These are phyloP conservation scores for Drepana arcuata DNA, from an alignment of 1,140 invertebrate genomes.

Conservation along the genomic window DNA sequence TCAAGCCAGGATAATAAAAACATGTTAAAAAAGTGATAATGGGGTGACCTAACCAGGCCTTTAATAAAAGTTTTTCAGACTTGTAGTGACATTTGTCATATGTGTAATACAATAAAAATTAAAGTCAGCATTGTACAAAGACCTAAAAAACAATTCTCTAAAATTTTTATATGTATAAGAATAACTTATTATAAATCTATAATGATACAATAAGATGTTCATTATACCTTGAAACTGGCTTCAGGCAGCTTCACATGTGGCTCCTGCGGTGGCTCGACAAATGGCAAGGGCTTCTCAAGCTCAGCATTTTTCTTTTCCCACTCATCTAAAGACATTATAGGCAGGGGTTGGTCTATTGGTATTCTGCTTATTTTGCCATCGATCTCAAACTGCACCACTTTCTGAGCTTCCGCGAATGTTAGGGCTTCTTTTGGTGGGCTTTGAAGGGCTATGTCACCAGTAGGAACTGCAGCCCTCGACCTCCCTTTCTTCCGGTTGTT, in stretches of 20 bases:
- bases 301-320: slow-evolving; percentile 74
- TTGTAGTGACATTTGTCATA: too few relatives aligned
- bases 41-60: too few relatives aligned
- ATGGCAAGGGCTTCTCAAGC: slow-evolving; percentile 63
- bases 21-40: too few relatives aligned
- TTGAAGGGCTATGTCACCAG: slow-evolving; percentile 65
- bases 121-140: too few relatives aligned
- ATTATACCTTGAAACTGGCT: slow-evolving; percentile 85
- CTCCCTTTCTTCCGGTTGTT: slow-evolving; percentile 71
- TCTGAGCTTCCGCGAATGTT: slow-evolving; percentile 85
- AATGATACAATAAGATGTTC: slow-evolving; percentile 1
- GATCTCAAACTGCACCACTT: slow-evolving; percentile 88
- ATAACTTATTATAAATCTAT: slow-evolving; percentile 1
- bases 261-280: slow-evolving; percentile 69
- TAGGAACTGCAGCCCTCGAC: slow-evolving; percentile 53
- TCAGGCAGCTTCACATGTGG: slow-evolving; percentile 82
- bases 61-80: too few relatives aligned
- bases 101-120: too few relatives aligned
- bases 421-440: slow-evolving; percentile 74
- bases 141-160: too few relatives aligned
- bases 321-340: slow-evolving; percentile 77
- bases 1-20: too few relatives aligned
- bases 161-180: too few relatives aligned
- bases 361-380: slow-evolving; percentile 80
- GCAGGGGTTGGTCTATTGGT: slow-evolving; percentile 75